Evolutionary conservation across 2,888 invertebrate genomes (phyloP).

Genomic region (Andrena flavipes): DNA sequence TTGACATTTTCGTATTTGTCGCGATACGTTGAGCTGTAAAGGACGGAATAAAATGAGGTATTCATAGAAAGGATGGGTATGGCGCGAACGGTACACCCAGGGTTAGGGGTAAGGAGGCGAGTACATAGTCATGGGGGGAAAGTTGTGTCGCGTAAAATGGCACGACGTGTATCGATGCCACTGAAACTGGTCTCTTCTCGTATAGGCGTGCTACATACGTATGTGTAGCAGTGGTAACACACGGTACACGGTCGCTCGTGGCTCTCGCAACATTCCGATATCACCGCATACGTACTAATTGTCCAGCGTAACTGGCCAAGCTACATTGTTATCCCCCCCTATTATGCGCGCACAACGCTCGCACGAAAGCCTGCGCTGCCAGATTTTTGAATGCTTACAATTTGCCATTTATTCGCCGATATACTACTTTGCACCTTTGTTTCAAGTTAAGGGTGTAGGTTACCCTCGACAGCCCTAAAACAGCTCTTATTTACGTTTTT

Average conservation of each 20-base stretch:
- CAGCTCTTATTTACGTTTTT: no score
- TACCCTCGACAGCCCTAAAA: no score
- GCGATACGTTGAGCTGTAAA: background rate
- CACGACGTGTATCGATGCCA: constrained; percentile 30
- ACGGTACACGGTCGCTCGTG: constrained; percentile 26
- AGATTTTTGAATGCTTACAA: background rate
- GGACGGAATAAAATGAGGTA: no score
- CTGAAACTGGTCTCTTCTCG: constrained; percentile 25
- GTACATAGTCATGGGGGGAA: background rate
- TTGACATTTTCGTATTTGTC: background rate
- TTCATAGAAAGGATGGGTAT: background rate
- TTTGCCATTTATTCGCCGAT: background rate
- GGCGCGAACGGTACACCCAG: background rate
- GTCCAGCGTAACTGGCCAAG: constrained; percentile 72
- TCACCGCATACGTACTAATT: constrained; percentile 76
- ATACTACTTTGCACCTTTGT: background rate
- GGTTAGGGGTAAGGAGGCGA: background rate
- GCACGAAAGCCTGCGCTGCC: background rate
- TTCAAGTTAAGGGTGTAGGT: no score
- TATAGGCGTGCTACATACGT: background rate
- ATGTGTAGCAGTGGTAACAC: background rate
- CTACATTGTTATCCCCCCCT: constrained; percentile 64
- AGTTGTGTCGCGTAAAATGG: constrained; percentile 7
- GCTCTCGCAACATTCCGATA: constrained; percentile 55
- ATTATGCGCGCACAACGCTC: constrained; percentile 70